Base-by-base conservation (phyloP, 2,888 invertebrate species). In the Nomada lathburiana region DNA sequence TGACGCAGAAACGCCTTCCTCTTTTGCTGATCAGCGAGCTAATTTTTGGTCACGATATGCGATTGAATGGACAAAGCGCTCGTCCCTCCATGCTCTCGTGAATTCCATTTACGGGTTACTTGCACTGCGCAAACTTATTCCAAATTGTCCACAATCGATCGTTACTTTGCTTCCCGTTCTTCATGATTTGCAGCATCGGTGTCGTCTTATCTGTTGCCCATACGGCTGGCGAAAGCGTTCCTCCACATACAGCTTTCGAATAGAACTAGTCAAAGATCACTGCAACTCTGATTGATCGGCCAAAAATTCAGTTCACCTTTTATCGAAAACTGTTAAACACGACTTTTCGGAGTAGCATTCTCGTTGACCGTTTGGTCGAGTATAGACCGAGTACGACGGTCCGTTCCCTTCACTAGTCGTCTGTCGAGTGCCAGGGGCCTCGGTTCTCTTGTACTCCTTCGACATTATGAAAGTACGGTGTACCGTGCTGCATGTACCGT, bases 331-430 rank as follows among this genome's bases (percentile, higher is more conserved):
- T 52, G 55, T 82, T 81, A 80, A 62, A 52, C 83, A 57, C 69
- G 63, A 69, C 60, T 79, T 60, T 57, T 20, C 36, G 36, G 23
- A 78, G 78, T 82, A 76, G 71, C 86, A 87, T 87, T 88, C 87
- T 88, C 80, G 64, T 29, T 80, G 63, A 76, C 67, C 80, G 78
- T 76, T 83, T 80, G 83, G 72, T 76, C 80, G 86, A 65, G 75
- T 75, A 67, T 76, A 83, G 83, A 83, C 76, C 82, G 77, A 77
- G 77, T 70, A 71, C 70, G 65, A 80, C 90, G 92, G 92, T 91
- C 91, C 89, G 92, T 92, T 91, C 92, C 91, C 92, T 92, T 92
- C 93, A 93, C 93, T 89, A 91, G 92, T 85, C 89, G 91, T 90
- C 83, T 89, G 89, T 90, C 88, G 89, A 92, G 91, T 93, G 88